Evolutionary conservation across 2,888 invertebrate species (phyloP).

Genomic region (Sycophila texana): DNA sequence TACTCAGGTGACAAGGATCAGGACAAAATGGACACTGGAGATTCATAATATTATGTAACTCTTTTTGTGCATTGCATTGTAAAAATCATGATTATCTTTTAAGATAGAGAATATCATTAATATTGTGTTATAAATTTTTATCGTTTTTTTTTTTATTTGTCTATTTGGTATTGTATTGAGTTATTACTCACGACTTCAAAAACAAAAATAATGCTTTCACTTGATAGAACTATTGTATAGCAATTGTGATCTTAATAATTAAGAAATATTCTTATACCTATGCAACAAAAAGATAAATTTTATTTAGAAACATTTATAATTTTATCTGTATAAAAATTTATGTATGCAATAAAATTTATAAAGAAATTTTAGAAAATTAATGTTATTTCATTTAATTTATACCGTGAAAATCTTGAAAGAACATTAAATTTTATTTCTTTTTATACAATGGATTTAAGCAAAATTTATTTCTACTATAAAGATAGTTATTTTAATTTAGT

Average conservation of each 20-base stretch:
- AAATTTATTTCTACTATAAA: too few relatives aligned
- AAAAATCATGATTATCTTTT: constrained; percentile 36
- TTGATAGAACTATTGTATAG: too few relatives aligned
- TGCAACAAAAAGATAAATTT: too few relatives aligned
- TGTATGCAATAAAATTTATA: not conserved
- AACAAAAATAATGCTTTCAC: too few relatives aligned
- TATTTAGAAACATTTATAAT: too few relatives aligned
- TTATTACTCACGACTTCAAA: too few relatives aligned
- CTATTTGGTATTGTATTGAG: too few relatives aligned
- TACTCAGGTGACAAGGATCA: constrained; percentile 94
- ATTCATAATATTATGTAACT: constrained; percentile 63
- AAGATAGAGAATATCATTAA: constrained; percentile 18
- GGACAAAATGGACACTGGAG: constrained; percentile 81
- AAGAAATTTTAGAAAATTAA: constrained; percentile 2
- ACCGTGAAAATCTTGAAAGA: not conserved
- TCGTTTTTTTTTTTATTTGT: constrained; percentile 35
- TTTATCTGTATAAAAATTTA: too few relatives aligned
- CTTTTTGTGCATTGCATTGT: constrained; percentile 26
- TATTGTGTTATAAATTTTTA: constrained; percentile 49
- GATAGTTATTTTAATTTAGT: too few relatives aligned
- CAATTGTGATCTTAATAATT: too few relatives aligned
- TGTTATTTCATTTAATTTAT: not conserved
- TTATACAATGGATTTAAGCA: too few relatives aligned
- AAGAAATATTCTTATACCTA: too few relatives aligned
- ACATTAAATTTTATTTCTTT: not conserved